Evolutionary conservation across 2,888 invertebrate genomes (phyloP), one percentile per base, ranked within the genome.

Genomic region (Synergus laeviventris): DNA sequence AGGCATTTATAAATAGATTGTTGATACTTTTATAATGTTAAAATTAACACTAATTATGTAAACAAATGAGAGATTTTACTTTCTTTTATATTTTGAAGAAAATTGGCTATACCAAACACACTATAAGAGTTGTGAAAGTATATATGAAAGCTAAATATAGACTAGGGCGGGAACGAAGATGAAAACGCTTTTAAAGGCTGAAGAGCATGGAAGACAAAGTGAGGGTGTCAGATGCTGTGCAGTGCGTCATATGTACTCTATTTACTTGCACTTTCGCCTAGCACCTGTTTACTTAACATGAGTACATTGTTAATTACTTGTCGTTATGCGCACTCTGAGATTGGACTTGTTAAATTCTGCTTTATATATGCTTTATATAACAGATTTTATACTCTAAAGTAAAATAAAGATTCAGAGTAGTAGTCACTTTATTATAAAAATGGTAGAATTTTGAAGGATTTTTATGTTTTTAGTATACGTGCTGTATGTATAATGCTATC

Each of bases 241-340:
- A n/a, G 38, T 64, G 4, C 14, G 4, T 38, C 38, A 12, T 42
- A 21, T 12, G 21, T 39, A 64, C 21, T 64, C 18, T 18, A 64
- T 42, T 64, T 64, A n/a, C 39, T 12, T 38, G 70, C 74, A 78
- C 79, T 80, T 78, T 74, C 77, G 75, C 75, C 76, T 78, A 38
- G 64, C 75, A 73, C 76, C 64, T 79, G 77, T 78, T 78, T 76
- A 78, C 81, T 77, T 76, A 80, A 75, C 59, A 78, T 74, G 73
- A 78, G 76, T 75, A 73, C 76, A 64, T 42, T 64, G 64, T 42
- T 64, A 64, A 64, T 64, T 64, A 42, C 42, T 64, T 64, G 42
- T 64, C 42, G 39, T 36, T 16, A 42, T 14, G 49, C 31, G 54
- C 24, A 49, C 31, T 70, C 8, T 38, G 31, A 39, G 39, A 60